Evolutionary conservation across 2,888 invertebrate species (phyloP).

Genomic region (Scrobipalpa costella): DNA sequence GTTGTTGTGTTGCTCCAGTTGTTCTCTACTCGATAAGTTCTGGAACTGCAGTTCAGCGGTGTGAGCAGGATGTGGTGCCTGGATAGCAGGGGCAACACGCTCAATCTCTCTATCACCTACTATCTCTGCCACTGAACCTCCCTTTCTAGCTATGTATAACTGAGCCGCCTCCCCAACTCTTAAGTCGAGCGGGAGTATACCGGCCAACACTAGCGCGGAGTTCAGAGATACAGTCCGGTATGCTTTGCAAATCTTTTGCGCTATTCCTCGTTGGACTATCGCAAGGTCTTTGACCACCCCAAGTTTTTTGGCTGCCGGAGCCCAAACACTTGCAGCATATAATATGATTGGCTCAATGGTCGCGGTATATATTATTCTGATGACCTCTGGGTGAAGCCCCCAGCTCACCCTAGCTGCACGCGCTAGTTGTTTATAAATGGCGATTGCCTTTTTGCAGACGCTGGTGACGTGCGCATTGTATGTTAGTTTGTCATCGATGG

Average conservation of each 20-base stretch:
- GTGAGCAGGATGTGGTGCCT: constrained; percentile 25
- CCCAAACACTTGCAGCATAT: constrained; percentile 2
- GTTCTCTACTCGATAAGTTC: constrained; percentile 6
- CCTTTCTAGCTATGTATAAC: constrained; percentile 33
- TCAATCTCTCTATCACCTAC: constrained; percentile 34
- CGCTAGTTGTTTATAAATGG: neutral
- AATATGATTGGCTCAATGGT: neutral
- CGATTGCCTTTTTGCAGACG: neutral
- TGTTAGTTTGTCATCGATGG: constrained; percentile 11
- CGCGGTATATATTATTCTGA: neutral
- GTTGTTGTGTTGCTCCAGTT: neutral
- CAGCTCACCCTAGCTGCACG: neutral
- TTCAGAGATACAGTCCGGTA: constrained; percentile 32
- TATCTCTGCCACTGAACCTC: constrained; percentile 11
- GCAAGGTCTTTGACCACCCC: too few relatives aligned
- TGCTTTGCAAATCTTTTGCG: constrained; percentile 3
- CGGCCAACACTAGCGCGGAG: constrained; percentile 27
- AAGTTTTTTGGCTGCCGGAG: neutral
- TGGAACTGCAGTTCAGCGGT: neutral
- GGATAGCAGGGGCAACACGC: neutral
- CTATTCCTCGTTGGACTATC: too few relatives aligned
- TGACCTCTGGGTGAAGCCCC: neutral
- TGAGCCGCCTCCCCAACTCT: constrained; percentile 29
- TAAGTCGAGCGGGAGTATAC: constrained; percentile 25
- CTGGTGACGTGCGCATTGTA: constrained; percentile 5